Percentiles rank a stretch among this genome's conserved stretches.
These are phyloP conservation scores for Hydrocynus forskahlii DNA, from an alignment of 2,797 vertebrate species.

Conservation along the genomic window DNA sequence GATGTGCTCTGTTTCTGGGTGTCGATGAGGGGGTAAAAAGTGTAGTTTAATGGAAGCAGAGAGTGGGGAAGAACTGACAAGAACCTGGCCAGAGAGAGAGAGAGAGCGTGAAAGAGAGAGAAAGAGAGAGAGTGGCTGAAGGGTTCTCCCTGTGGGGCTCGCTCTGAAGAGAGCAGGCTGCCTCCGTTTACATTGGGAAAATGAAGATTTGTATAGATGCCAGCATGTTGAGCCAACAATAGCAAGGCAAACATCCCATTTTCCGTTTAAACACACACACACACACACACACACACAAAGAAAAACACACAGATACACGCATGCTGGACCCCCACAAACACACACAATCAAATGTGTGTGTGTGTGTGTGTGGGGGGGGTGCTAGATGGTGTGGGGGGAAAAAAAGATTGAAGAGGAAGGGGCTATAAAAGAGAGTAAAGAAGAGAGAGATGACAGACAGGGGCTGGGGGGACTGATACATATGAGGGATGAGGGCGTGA, in stretches of 20 bases:
- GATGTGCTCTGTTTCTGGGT: not conserved
- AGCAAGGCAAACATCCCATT: conserved; percentile 74
- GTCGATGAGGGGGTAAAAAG: not conserved
- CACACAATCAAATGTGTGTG: conserved; percentile 47
- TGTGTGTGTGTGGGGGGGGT: no score
- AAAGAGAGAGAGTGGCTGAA: not conserved
- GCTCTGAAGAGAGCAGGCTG: conserved; percentile 68
- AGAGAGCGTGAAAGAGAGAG: not conserved
- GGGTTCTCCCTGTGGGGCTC: conserved; percentile 6
- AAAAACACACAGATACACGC: conserved; percentile 34
- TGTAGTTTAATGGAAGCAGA: not conserved
- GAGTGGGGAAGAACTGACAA: conserved; percentile 14
- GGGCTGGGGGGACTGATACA: conserved; percentile 46
- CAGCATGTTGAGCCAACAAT: conserved; percentile 68
- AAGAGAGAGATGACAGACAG: no score
- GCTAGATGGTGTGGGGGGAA: no score
- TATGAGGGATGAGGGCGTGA: conserved; percentile 52
- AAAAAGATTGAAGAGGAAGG: no score
- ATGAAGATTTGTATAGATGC: conserved; percentile 71
- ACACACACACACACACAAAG: no score
- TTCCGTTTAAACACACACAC: conserved; percentile 57
- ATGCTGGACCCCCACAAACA: conserved; percentile 23
- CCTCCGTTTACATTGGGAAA: conserved; percentile 77
- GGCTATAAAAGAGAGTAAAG: no score
- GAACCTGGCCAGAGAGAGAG: not conserved